Conservation (phyloP, 2,797 vertebrate genomes). For the Spinus pinus region DNA sequence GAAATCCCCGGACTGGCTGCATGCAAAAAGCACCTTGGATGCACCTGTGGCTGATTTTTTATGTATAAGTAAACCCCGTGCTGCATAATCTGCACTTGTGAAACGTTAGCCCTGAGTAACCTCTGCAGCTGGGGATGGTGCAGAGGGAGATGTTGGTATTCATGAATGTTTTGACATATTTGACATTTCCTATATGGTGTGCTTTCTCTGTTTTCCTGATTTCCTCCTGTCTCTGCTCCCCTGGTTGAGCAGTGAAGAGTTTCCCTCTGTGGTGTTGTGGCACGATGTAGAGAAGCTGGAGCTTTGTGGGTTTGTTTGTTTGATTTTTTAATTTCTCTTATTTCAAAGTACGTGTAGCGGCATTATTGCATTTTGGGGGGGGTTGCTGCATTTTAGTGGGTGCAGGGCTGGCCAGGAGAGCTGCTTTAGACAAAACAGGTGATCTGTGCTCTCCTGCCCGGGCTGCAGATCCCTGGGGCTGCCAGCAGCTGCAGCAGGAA, state of each 20-base stretch:
- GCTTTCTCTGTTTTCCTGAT: slow-evolving; percentile 51
- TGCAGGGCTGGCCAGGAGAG: neutral
- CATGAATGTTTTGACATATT: slow-evolving; percentile 79
- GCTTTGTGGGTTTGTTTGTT: neutral
- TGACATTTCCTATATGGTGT: slow-evolving; percentile 75
- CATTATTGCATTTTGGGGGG: neutral
- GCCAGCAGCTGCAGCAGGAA: fast-evolving
- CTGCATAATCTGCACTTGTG: slow-evolving; percentile 70
- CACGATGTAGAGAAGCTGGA: neutral
- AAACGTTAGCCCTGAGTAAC: slow-evolving; percentile 75
- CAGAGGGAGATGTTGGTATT: slow-evolving; percentile 77
- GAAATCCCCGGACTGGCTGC: neutral
- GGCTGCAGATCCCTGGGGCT: neutral
- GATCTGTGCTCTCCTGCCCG: neutral
- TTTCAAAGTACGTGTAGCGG: neutral
- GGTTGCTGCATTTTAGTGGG: neutral
- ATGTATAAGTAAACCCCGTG: slow-evolving; percentile 47
- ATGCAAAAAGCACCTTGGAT: neutral
- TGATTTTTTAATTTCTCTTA: neutral
- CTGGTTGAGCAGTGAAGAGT: neutral
- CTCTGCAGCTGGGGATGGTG: slow-evolving; percentile 71
- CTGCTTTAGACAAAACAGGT: neutral
- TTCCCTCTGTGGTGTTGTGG: neutral
- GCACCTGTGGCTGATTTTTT: slow-evolving; percentile 64
- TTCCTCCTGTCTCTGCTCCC: neutral